phyloP scores from a whole-genome alignment of 2,113 vertebrate genomes.

The Pycnonotus jocosus region DNA sequence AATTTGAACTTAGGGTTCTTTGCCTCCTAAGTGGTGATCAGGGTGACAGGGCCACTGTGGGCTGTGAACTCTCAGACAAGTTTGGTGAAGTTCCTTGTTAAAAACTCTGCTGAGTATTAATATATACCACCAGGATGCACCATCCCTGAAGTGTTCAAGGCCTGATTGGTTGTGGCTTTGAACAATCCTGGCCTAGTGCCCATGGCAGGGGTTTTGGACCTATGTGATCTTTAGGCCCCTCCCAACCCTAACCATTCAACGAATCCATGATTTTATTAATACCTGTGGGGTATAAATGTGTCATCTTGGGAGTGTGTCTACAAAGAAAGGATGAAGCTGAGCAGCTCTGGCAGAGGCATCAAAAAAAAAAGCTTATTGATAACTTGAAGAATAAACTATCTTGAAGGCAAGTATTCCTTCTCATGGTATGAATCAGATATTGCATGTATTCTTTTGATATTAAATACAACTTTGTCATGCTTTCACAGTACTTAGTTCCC shows the following conservation, averaged over 20 bases:
- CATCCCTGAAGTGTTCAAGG: background rate
- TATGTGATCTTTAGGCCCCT: background rate
- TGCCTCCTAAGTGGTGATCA: background rate
- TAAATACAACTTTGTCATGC: background rate
- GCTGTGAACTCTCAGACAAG: background rate
- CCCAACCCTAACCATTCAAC: background rate
- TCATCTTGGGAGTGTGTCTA: background rate
- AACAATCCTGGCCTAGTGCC: background rate
- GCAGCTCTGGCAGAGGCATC: background rate
- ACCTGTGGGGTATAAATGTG: background rate
- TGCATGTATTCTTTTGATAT: background rate
- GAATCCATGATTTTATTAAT: background rate
- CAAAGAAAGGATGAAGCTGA: background rate
- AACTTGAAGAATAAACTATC: background rate
- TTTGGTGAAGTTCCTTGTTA: background rate
- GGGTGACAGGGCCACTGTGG: background rate
- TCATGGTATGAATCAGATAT: background rate
- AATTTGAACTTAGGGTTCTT: background rate
- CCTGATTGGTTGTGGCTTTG: background rate
- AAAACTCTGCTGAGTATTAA: background rate
- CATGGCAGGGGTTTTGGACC: background rate
- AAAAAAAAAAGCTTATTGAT: background rate
- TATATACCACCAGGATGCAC: background rate
- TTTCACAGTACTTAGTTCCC: background rate
- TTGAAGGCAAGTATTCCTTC: background rate